Conservation (phyloP, 2,797 vertebrate species). For the Melanotaenia pygmaea region DNA sequence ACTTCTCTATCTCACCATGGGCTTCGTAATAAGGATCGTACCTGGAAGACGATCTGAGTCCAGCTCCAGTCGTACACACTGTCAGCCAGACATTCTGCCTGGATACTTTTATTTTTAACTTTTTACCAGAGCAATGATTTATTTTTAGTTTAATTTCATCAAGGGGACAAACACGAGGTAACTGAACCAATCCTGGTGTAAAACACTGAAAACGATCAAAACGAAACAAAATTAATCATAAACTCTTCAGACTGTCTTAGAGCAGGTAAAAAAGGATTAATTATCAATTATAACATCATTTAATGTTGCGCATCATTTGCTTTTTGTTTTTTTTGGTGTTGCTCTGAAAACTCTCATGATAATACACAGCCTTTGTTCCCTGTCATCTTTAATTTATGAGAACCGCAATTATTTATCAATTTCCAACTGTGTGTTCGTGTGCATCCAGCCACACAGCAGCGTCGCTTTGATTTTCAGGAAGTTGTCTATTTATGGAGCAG, state of each 20-base stretch:
- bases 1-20: too few species aligned
- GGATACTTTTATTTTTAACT: background rate
- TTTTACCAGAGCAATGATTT: background rate
- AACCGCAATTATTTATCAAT: slow-evolving; percentile 54
- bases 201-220: background rate
- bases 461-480: slow-evolving; percentile 32
- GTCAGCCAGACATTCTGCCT: background rate
- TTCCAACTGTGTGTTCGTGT: slow-evolving; percentile 29
- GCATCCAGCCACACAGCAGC: slow-evolving; percentile 5
- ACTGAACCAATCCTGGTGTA: background rate
- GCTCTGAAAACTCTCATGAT: slow-evolving; percentile 38
- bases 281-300: slow-evolving; percentile 33
- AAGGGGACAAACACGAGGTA: background rate
- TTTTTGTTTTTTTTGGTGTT: slow-evolving; percentile 28
- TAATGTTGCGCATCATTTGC: slow-evolving; percentile 35
- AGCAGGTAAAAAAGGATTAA: slow-evolving; percentile 9
- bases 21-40: too few species aligned
- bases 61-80: background rate
- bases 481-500: slow-evolving; percentile 50
- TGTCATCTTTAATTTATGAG: slow-evolving; percentile 67
- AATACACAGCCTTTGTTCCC: slow-evolving; percentile 59
- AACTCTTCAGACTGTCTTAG: background rate
- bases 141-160: background rate
- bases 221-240: background rate
- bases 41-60: too few species aligned